These are phyloP conservation scores for Pangasianodon gigas DNA, from an alignment of 2,113 vertebrate species.

Conservation along the genomic window DNA sequence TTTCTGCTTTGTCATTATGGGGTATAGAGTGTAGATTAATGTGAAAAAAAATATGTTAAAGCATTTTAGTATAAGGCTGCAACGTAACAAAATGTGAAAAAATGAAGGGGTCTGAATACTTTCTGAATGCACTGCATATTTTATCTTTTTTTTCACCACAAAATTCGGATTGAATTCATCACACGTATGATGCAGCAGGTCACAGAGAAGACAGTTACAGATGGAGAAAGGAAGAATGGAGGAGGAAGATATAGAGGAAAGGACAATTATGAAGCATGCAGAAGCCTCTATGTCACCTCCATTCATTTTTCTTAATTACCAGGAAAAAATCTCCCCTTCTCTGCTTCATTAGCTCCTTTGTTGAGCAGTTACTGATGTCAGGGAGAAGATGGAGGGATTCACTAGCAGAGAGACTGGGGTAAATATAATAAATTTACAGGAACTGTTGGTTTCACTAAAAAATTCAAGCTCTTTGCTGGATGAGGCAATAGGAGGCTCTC, in stretches of 20 bases:
- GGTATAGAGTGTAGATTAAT: too few species aligned
- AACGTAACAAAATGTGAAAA: too few species aligned
- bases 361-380: conserved; percentile 75
- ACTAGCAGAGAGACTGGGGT: conserved; percentile 56
- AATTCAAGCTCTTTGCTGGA: neutral
- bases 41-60: too few species aligned
- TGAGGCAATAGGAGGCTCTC: neutral
- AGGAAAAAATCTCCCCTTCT: conserved; percentile 68
- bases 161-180: conserved; percentile 22
- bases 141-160: neutral
- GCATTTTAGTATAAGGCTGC: too few species aligned
- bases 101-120: too few species aligned
- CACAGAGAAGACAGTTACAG: conserved; percentile 16
- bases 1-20: too few species aligned
- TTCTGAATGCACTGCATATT: too few species aligned
- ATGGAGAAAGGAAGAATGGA: conserved; percentile 20
- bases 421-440: conserved; percentile 51
- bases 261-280: conserved; percentile 70
- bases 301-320: conserved; percentile 80
- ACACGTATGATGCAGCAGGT: conserved; percentile 22
- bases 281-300: conserved; percentile 69
- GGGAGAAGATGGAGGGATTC: conserved; percentile 72
- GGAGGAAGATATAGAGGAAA: conserved; percentile 49
- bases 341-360: conserved; percentile 77
- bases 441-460: conserved; percentile 17